These are phyloP conservation scores for Nephrotoma appendiculata DNA, from an alignment of 2,888 invertebrate genomes.

Conservation along the genomic window DNA sequence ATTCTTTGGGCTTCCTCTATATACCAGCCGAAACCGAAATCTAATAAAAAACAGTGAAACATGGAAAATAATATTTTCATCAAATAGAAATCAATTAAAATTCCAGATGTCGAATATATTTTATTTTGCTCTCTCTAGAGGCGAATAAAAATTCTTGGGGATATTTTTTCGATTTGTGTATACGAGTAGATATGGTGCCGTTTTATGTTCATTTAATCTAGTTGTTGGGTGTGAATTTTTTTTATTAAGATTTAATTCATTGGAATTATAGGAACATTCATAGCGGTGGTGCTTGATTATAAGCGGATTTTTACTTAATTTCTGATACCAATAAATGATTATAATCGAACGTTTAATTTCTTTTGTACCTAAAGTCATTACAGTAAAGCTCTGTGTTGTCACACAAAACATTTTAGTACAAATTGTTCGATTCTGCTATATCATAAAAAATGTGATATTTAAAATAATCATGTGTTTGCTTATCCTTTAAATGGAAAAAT, in stretches of 20 bases:
- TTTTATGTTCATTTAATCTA: too few species aligned
- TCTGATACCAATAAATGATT: background rate
- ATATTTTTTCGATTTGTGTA: background rate
- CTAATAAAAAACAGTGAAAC: background rate
- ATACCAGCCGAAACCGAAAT: background rate
- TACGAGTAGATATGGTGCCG: background rate
- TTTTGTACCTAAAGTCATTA: background rate
- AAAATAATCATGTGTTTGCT: too few species aligned
- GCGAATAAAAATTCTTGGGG: background rate
- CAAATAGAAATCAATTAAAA: background rate
- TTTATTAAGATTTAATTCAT: background rate
- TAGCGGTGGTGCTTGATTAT: background rate
- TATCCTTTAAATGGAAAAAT: too few species aligned
- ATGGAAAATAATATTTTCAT: background rate
- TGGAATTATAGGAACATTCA: background rate
- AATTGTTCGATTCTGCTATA: too few species aligned
- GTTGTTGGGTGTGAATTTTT: background rate
- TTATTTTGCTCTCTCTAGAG: background rate
- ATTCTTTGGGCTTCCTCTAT: background rate
- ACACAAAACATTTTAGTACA: too few species aligned
- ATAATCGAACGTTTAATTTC: background rate
- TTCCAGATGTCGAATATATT: background rate
- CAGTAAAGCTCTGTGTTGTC: too few species aligned
- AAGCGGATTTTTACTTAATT: background rate
- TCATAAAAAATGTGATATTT: too few species aligned